Conservation (phyloP, 2,797 vertebrate genomes). For the Toxotes lorentzi region DNA sequence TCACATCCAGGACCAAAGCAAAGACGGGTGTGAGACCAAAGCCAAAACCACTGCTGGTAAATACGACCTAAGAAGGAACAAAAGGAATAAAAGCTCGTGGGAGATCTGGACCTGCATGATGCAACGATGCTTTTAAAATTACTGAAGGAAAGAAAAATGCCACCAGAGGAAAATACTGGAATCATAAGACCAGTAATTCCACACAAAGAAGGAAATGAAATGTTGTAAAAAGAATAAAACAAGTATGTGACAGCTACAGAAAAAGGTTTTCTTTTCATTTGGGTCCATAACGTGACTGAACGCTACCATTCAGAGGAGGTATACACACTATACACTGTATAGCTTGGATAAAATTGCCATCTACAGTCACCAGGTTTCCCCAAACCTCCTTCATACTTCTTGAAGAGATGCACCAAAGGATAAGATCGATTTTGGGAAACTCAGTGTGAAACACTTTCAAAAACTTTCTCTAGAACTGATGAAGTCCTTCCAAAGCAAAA, state of each 20-base stretch:
- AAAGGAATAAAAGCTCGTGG: no score
- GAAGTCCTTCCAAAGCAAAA: conserved; percentile 10
- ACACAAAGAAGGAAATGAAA: background rate
- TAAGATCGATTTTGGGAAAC: background rate
- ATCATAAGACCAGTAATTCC: background rate
- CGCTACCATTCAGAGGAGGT: conserved; percentile 29
- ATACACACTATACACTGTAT: conserved; percentile 43
- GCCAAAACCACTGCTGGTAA: background rate
- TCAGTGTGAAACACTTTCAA: background rate
- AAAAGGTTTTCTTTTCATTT: conserved; percentile 4
- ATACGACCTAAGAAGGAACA: background rate
- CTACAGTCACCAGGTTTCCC: background rate
- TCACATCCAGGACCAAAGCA: background rate
- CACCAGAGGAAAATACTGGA: background rate
- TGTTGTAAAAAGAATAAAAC: conserved; percentile 6
- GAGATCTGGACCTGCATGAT: background rate
- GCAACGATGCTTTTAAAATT: background rate
- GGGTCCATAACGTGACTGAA: conserved; percentile 7
- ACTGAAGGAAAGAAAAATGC: background rate
- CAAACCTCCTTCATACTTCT: background rate
- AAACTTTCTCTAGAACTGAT: background rate
- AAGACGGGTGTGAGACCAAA: background rate
- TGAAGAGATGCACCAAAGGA: background rate
- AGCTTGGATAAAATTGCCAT: conserved; percentile 22
- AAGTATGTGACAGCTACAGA: background rate